Evolutionary conservation across 2,888 invertebrate species (phyloP).

Genomic region (Arge pagana): DNA sequence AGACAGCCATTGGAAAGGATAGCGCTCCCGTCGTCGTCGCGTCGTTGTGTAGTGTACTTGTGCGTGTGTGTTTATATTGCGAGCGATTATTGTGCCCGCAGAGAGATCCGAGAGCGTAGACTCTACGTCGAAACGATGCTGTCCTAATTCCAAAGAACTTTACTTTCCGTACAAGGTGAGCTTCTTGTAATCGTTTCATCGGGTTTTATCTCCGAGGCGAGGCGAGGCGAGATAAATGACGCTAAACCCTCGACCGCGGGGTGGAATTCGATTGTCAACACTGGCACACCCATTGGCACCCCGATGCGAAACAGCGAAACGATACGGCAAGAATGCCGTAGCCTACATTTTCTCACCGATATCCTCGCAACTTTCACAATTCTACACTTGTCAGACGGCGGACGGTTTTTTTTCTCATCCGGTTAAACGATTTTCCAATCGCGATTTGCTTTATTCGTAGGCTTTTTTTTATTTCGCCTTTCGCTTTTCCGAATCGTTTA

Average conservation of each 20-base stretch:
- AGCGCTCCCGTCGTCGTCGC: conserved; percentile 28
- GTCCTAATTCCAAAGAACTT: conserved; percentile 8
- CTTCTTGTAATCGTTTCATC: neutral
- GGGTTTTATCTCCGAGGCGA: too few relatives aligned
- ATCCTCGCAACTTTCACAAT: conserved; percentile 21
- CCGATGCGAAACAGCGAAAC: conserved; percentile 11
- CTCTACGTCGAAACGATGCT: conserved; percentile 2
- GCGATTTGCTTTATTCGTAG: too few relatives aligned
- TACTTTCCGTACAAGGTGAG: conserved; percentile 13
- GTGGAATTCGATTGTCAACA: conserved; percentile 40
- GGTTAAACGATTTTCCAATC: neutral
- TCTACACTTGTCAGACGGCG: conserved; percentile 10
- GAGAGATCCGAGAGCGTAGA: too few relatives aligned
- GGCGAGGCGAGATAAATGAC: neutral
- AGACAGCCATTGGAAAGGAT: conserved; percentile 41
- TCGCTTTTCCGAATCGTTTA: neutral
- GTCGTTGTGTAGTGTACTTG: neutral
- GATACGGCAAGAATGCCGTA: conserved; percentile 18
- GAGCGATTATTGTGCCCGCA: too few relatives aligned
- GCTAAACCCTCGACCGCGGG: conserved; percentile 3
- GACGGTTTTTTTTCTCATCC: conserved; percentile 1
- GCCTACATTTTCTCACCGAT: conserved; percentile 24
- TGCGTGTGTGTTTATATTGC: neutral
- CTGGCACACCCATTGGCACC: conserved; percentile 31
- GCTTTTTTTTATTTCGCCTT: neutral